Conservation (phyloP, 2,888 invertebrate species). For the Agriotes lineatus region DNA sequence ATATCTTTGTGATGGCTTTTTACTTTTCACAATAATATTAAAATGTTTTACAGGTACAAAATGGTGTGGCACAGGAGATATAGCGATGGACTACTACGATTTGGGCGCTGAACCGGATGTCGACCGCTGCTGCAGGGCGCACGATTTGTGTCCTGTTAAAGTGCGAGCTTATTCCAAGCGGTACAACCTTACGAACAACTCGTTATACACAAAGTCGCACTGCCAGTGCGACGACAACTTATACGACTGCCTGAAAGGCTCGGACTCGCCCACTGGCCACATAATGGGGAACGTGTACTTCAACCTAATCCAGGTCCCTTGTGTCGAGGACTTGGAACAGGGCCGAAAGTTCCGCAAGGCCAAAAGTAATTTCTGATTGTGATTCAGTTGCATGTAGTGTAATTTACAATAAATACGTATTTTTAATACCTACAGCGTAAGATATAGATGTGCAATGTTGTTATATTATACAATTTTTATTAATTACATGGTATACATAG, state of each 20-base stretch:
- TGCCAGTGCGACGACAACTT: constrained; percentile 89
- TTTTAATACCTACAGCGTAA: not conserved
- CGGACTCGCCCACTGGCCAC: constrained; percentile 78
- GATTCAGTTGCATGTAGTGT: not conserved
- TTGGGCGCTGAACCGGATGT: constrained; percentile 80
- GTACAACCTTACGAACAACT: constrained; percentile 87
- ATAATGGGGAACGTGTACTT: constrained; percentile 89
- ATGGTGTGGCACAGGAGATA: constrained; percentile 94
- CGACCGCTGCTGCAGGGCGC: constrained; percentile 89
- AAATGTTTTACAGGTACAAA: constrained; percentile 78
- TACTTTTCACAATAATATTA: constrained; percentile 11
- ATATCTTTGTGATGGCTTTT: not conserved
- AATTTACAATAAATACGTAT: not conserved
- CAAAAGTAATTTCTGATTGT: constrained; percentile 67
- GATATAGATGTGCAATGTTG: not conserved
- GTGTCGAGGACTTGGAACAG: constrained; percentile 72
- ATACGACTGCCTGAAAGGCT: constrained; percentile 82
- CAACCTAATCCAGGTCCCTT: constrained; percentile 83
- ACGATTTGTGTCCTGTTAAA: constrained; percentile 92
- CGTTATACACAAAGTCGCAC: constrained; percentile 89
- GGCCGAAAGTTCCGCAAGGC: constrained; percentile 68
- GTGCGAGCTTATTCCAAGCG: constrained; percentile 76
- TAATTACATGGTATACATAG: no score
- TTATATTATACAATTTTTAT: no score
- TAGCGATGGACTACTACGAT: constrained; percentile 86